Evolutionary conservation across 2,113 vertebrate species (phyloP), one percentile per base, ranked within the genome.

Genomic region (Columba janthina): DNA sequence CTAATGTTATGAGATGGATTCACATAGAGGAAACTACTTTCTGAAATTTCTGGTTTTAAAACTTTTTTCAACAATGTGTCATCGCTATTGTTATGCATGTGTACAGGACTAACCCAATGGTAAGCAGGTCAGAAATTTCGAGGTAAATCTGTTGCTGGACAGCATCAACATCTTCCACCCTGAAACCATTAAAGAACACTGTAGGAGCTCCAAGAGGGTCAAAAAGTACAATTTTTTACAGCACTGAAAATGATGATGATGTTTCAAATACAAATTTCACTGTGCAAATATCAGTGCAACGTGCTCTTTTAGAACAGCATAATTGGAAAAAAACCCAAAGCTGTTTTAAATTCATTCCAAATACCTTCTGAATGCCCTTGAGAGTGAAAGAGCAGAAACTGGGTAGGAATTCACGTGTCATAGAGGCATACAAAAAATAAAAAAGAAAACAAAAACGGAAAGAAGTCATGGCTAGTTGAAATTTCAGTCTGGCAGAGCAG

Each of bases 201-300:
- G 12, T 14, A 77, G 25, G 17, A 89, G 9, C n/a, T 73, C 51
- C 54, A 48, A 69, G n/a, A 26, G 3, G 3, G 12, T 83, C 5
- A 85, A 61, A 61, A 81, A 42, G 7, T 66, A 24, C 5, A 15
- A 22, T 67, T 77, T 31, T 77, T 65, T 57, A 70, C 20, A 86
- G 26, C 8, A 12, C 2, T 76, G 46, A 88, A 57, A 36, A 74
- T 24, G n/a, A 60, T 0, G 0, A 26, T 44, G 22, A 38, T 56
- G 15, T 75, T 72, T 91, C 32, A 82, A 74, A 69, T 20, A 82
- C 11, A 88, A 82, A 69, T 79, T 82, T 92, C 34, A 48, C 32
- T 79, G 11, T 34, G 26, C 12, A 82, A 82, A 65, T 42, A 72
- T 86, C 38, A 42, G 25, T 60, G 25, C 38, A 82, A 42, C 2